Evolutionary conservation across 2,797 vertebrate genomes (phyloP).

Genomic region (Sus cebifrons): DNA sequence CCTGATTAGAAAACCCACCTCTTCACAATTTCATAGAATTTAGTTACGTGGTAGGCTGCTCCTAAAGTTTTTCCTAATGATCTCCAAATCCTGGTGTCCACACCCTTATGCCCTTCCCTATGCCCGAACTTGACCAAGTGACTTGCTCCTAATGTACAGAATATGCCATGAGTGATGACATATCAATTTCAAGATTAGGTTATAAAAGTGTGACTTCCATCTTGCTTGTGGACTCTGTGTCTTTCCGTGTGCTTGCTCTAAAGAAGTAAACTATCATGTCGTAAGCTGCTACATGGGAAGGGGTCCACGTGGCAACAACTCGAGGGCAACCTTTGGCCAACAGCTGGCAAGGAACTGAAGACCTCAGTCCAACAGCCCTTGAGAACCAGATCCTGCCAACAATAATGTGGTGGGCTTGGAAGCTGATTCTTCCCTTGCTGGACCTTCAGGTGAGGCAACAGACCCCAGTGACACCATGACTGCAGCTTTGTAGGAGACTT

Average conservation of each 20-base stretch:
- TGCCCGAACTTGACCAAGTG: background rate
- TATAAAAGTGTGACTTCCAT: background rate
- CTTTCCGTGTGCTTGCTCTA: background rate
- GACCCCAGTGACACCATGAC: background rate
- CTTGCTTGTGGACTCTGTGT: background rate
- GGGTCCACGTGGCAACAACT: background rate
- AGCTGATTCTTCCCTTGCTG: background rate
- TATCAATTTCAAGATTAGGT: background rate
- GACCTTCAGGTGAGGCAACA: background rate
- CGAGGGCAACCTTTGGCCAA: background rate
- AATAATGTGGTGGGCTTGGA: background rate
- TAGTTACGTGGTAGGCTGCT: background rate
- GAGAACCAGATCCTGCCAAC: background rate
- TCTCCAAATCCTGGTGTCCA: background rate
- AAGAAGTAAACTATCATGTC: background rate
- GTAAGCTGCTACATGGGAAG: background rate
- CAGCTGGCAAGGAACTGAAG: background rate
- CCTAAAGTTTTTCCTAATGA: background rate
- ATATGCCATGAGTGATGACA: background rate
- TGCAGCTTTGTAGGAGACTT: background rate
- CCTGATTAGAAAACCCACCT: background rate
- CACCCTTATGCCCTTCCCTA: background rate
- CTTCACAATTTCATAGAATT: conserved; percentile 21
- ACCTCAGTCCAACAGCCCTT: background rate
- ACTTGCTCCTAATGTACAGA: conserved; percentile 26